phyloP scores from a whole-genome alignment of 1,140 invertebrate species.

The Drosophila carrolli region DNA sequence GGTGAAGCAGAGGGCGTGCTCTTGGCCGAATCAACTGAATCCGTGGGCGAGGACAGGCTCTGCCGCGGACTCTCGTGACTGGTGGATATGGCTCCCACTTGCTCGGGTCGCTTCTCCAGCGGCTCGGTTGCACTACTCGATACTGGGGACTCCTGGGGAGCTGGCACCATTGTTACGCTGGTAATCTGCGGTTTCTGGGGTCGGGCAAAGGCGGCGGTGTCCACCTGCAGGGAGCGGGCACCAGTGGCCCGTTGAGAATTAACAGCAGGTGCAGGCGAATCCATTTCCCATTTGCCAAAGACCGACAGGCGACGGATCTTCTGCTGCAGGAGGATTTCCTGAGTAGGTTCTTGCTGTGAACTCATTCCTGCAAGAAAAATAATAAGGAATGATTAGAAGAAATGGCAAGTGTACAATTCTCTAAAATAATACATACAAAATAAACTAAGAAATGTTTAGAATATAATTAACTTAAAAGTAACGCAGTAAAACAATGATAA shows the following conservation, averaged over 20 bases:
- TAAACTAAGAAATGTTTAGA: no score
- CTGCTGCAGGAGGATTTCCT: conserved; percentile 29
- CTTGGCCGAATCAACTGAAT: conserved; percentile 66
- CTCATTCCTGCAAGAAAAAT: no score
- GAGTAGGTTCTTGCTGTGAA: no score
- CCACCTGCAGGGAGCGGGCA: conserved; percentile 37
- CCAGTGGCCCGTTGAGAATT: not conserved
- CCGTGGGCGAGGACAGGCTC: conserved; percentile 73
- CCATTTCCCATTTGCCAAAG: conserved; percentile 63
- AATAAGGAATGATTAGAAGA: no score
- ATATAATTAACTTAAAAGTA: no score
- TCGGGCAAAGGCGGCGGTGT: conserved; percentile 54
- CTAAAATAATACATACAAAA: no score
- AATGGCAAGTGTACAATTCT: no score
- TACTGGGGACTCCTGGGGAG: conserved; percentile 79
- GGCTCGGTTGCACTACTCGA: conserved; percentile 72
- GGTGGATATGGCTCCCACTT: conserved; percentile 83
- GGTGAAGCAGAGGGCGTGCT: conserved; percentile 56
- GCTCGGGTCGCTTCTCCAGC: conserved; percentile 74
- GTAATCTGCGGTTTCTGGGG: conserved; percentile 63
- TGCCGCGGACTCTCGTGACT: conserved; percentile 80
- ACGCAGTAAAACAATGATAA: no score
- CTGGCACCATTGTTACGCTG: conserved; percentile 57
- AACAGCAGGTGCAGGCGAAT: conserved; percentile 17
- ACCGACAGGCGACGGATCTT: conserved; percentile 58